Evolutionary conservation across 2,113 vertebrate species (phyloP).

Genomic region (Hydrochoerus hydrochaeris): DNA sequence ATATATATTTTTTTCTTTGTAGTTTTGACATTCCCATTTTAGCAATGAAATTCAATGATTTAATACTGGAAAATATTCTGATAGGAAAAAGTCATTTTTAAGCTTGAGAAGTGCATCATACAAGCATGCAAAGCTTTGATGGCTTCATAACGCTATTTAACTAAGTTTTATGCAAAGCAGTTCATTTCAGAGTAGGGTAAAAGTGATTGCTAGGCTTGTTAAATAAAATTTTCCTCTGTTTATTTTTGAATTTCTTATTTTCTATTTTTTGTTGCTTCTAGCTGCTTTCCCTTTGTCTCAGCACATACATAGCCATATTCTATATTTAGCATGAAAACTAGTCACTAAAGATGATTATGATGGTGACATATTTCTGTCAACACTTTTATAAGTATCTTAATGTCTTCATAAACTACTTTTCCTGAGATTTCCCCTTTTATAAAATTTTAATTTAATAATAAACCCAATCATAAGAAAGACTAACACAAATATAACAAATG

Average conservation of each 20-base stretch:
- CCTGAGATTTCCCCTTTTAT: neutral
- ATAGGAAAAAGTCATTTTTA: neutral
- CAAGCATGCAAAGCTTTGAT: neutral
- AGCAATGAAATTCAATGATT: neutral
- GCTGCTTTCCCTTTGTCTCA: neutral
- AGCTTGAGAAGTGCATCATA: neutral
- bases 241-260: constrained; percentile 36
- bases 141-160: neutral
- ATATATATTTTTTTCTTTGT: too few relatives aligned
- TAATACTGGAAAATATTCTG: constrained; percentile 51
- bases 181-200: neutral
- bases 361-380: neutral
- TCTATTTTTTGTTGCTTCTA: neutral
- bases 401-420: neutral
- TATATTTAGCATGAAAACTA: neutral
- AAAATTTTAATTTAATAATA: constrained; percentile 46
- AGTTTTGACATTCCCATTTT: neutral
- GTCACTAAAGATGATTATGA: constrained; percentile 8
- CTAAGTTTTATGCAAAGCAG: constrained; percentile 57
- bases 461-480: neutral
- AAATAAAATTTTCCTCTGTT: constrained; percentile 34
- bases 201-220: constrained; percentile 43
- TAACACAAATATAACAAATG: neutral
- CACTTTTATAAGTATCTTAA: constrained; percentile 18
- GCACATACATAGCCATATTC: neutral